Base-by-base conservation (phyloP, 2,797 vertebrate species). In the Ctenopoma kingsleyae region DNA sequence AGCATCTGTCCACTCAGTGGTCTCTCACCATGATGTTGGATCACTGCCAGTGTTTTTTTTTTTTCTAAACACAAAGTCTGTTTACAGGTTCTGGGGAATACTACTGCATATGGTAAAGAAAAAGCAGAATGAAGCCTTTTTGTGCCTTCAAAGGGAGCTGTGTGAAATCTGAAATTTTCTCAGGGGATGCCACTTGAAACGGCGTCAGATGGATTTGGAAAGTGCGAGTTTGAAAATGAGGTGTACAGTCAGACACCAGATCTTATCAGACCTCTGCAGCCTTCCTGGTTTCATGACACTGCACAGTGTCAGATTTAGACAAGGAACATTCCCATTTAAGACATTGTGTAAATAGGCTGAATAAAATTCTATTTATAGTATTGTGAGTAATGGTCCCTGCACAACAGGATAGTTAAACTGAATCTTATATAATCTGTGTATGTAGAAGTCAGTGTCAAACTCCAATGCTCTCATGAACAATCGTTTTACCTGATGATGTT, bases 401-500 rank as follows among this genome's bases (percentile, higher is more conserved):
- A 47, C 22, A 51, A 15, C 4, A 36, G 35, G 20, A 71, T 49
- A 16, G 9, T 38, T 17, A 20, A 27, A 56, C 15, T 4, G 35
- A 36, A 36, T n/a, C n/a, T 51, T 2, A 20, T 61, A 23, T 54
- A 20, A 35, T 35, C 23, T 59, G 20, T n/a, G 5, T 5, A 40
- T 8, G 22, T 22, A 9, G 3, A 27, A 40, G 38, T 40, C 15
- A 22, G 36, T 11, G 3, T 59, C 1, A 19, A 35, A 49, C 50
- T 25, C 19, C 41, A 19, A 32, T 55, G 16, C 27, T 49, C 23
- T 10, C 19, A 46, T 70, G 6, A 66, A 51, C n/a, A 25, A 23
- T 70, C 3, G 8, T 60, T 61, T 47, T 15, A 53, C 17, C 20
- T 30, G 0, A 6, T 66, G 38, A 23, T 62, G 54, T 64, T 68